These are phyloP conservation scores for Enteromius treurensis DNA, from an alignment of 2,797 vertebrate genomes.

Conservation along the genomic window DNA sequence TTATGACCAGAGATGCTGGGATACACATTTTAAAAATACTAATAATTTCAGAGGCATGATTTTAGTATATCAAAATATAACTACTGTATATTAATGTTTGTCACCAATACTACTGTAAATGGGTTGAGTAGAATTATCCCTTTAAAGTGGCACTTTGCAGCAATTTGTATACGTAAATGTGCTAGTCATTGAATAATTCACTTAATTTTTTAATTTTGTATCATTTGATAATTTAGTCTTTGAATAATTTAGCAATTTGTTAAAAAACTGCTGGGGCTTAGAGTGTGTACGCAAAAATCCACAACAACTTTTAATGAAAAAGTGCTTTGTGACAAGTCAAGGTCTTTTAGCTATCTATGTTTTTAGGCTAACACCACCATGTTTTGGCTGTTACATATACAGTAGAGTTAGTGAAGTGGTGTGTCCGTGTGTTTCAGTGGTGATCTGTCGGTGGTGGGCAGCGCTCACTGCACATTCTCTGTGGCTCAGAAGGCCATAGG, in stretches of 20 bases:
- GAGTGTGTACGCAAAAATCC: too few relatives aligned
- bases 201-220: too few relatives aligned
- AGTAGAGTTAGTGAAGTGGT: too few relatives aligned
- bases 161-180: not conserved
- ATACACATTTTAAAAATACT: not conserved
- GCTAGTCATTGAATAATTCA: not conserved
- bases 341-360: not conserved
- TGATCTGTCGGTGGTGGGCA: slow-evolving; percentile 92
- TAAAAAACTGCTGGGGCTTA: not conserved
- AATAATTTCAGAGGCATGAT: not conserved
- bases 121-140: too few relatives aligned
- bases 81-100: not conserved
- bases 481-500: slow-evolving; percentile 97
- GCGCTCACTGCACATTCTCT: slow-evolving; percentile 96
- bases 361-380: not conserved
- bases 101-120: too few relatives aligned
- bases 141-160: not conserved
- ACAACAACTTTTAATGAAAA: not conserved
- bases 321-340: too few relatives aligned
- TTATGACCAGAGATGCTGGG: not conserved
- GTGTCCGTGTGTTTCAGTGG: slow-evolving; percentile 75
- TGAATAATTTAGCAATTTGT: not conserved
- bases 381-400: not conserved
- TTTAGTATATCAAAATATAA: not conserved
- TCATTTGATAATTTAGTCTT: too few relatives aligned